These are phyloP conservation scores for Nebria brevicollis DNA, from an alignment of 2,888 invertebrate species.

Conservation along the genomic window DNA sequence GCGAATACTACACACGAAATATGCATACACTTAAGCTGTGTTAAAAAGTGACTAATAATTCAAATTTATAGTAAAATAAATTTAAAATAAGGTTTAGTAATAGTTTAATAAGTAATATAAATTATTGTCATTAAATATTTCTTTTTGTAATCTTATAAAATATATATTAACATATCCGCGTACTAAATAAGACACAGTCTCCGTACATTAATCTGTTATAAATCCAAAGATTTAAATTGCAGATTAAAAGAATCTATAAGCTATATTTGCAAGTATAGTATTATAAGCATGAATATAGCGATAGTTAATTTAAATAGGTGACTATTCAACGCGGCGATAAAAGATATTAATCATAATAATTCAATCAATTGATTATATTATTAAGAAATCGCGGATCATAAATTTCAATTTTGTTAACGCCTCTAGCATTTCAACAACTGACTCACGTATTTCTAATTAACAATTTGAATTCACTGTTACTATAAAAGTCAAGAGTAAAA, in stretches of 20 bases:
- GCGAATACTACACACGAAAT: too few relatives aligned
- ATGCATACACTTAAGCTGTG: too few relatives aligned
- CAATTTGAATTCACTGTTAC: not conserved
- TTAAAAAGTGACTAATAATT: too few relatives aligned
- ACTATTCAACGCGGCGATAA: constrained; percentile 11
- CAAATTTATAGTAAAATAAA: too few relatives aligned
- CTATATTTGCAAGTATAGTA: not conserved
- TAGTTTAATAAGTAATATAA: too few relatives aligned
- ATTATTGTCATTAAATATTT: not conserved
- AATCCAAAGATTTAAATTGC: not conserved
- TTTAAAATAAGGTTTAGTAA: too few relatives aligned
- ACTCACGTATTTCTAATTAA: not conserved
- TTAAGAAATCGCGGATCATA: constrained; percentile 18
- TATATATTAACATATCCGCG: not conserved
- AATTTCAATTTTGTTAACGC: constrained; percentile 14
- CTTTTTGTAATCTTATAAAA: not conserved
- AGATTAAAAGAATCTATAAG: not conserved
- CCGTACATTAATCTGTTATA: not conserved
- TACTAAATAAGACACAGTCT: not conserved
- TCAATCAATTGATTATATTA: constrained; percentile 16
- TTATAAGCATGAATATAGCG: not conserved
- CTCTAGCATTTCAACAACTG: not conserved
- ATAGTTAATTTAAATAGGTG: constrained; percentile 13
- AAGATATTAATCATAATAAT: constrained; percentile 26
- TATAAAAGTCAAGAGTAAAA: not conserved